Base-by-base conservation (phyloP, 1,140 invertebrate species). In the Whitmania pigra region DNA sequence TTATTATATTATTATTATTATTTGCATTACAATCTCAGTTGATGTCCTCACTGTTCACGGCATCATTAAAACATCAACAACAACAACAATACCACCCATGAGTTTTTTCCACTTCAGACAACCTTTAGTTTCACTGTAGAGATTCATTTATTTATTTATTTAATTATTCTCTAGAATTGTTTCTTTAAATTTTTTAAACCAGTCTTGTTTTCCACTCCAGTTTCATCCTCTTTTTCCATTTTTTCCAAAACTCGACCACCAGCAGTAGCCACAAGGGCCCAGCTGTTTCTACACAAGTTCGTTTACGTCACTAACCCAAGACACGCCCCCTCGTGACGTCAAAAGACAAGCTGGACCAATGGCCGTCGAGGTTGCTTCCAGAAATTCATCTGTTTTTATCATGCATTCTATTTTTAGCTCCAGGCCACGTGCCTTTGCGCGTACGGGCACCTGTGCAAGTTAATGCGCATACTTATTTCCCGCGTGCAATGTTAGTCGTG, bases 341-440 rank as follows among this genome's bases (percentile, higher is more conserved):
- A 63, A 31, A 22, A 63, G 57, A 63, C 22, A 25, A 63, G 57
- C 57, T 63, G 22, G 22, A 31, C 57, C 57, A 63, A 63, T 17
- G 57, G 57, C 22, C 22, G 9, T 25, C 57, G 57, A 63, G 57
- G 57, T 63, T 63, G 57, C 57, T 22, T 63, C 57, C 57, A 63
- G 22, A 63, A 63, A 25, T 25, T 63, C 57, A 63, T 63, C 22
- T 63, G 57, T 63, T 63, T 63, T 4, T 31, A 63, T 63, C 57
- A 63, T 25, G 22, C 57, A 63, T n/a, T 63, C 57, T 63, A 63
- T 63, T 63, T 63, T 63, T 63, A n/a, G 15, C 29, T 25, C 29
- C 29, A 20, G 22, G 22, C 22, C 57, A 63, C 29, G 22, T 63
- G 57, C 57, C 6, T 63, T 25, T 7, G 57, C 3, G 29, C 29